Evolutionary conservation across 2,113 vertebrate species (phyloP), one percentile per base, ranked within the genome.

Genomic region (Ciconia boyciana): DNA sequence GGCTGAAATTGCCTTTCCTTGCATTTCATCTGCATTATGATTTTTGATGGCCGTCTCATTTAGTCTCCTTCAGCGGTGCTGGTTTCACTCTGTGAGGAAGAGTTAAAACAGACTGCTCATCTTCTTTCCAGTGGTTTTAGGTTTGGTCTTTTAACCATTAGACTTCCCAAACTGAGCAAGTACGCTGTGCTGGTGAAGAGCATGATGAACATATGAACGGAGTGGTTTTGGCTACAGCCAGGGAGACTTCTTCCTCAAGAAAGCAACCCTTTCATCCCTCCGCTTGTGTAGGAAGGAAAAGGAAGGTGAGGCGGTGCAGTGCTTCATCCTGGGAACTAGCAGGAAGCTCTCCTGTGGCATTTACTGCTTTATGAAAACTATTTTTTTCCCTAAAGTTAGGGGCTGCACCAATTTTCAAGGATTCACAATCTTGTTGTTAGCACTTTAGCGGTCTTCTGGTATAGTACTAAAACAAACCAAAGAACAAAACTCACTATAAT

Each of bases 191-290:
- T 95, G 54, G 62, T 48, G 60, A 77, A 79, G 44, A 85, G 81
- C 62, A 54, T 78, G 92, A 94, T 26, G 70, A 87, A 91, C 90
- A 89, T 31, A 84, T 95, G 89, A 95, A 76, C 62, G 48, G 83
- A 28, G 81, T 39, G 77, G 80, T 84, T 95, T 93, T 94, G 78
- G 70, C 66, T 0, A 0, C 92, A 92, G 86, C 52, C 41, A 14
- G 57, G 74, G 44, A 94, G 57, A 18, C 74, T 91, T 92, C 90
- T 84, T 94, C 81, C 81, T 95, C 66, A 80, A 87, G 70, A 96
- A 80, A 77, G 62, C 54, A 87, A 80, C 24, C 48, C 62, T 92
- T 94, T 94, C 75, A 94, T 92, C 74, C 44, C 20, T 68, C 29
- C 0, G 7, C 54, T 87, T 89, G 58, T 20, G 70, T 34, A 69